Evolutionary conservation across 2,113 vertebrate genomes (phyloP).

Genomic region (Podiceps cristatus): DNA sequence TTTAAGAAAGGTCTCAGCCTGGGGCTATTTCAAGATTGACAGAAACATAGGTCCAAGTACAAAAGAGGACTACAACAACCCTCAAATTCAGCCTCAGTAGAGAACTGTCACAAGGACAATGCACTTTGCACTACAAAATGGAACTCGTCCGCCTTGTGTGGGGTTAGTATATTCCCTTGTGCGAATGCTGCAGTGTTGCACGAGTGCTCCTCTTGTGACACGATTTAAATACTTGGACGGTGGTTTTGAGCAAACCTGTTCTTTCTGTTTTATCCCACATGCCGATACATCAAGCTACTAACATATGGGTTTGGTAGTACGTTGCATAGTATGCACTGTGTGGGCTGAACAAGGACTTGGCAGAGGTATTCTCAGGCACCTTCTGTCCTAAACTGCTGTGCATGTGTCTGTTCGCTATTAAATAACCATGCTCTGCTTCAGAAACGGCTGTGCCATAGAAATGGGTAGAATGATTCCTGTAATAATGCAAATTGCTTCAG

Average conservation of each 20-base stretch:
- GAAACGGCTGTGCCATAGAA: neutral
- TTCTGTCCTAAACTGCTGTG: conserved; percentile 36
- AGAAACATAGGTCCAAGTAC: neutral
- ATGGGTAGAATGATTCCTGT: neutral
- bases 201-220: neutral
- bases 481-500: neutral
- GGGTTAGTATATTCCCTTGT: neutral
- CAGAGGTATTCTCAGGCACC: conserved; percentile 44
- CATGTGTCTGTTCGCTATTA: neutral
- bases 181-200: neutral
- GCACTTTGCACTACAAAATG: neutral
- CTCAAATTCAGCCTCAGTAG: neutral
- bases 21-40: neutral
- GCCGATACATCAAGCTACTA: neutral
- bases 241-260: neutral
- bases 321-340: neutral
- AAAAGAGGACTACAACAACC: neutral
- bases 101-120: neutral
- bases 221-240: neutral
- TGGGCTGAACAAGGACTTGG: conserved; percentile 55
- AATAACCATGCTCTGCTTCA: neutral
- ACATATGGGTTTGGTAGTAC: conserved; percentile 5
- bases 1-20: neutral
- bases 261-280: conserved; percentile 3
- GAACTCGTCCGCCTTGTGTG: neutral